These are phyloP conservation scores for Elephantulus edwardii DNA, from an alignment of 2,113 vertebrate species.

Conservation along the genomic window DNA sequence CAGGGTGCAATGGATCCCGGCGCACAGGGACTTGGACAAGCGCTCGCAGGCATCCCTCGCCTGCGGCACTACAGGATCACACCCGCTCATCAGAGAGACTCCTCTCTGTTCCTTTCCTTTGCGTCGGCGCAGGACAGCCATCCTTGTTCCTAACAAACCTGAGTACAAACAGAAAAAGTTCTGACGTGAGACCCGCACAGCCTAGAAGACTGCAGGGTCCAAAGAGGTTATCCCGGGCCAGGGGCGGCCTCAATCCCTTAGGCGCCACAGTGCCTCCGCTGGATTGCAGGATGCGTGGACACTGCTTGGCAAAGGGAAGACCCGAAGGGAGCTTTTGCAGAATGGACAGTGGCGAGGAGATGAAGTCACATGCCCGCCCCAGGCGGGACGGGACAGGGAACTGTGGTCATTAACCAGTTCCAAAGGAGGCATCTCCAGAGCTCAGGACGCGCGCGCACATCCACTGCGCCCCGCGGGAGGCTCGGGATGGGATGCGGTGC, in stretches of 20 bases:
- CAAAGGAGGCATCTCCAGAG: not conserved
- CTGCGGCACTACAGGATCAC: not conserved
- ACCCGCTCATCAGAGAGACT: not conserved
- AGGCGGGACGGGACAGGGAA: not conserved
- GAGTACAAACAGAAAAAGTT: constrained; percentile 21
- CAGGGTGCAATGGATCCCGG: not conserved
- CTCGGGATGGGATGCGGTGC: not conserved
- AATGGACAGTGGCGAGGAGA: not conserved
- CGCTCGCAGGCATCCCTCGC: not conserved
- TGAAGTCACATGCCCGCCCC: not conserved
- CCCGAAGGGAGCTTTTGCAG: not conserved
- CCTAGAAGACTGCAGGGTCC: not conserved
- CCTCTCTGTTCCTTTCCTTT: not conserved
- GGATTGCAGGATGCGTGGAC: not conserved
- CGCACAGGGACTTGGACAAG: not conserved
- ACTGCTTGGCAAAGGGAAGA: not conserved
- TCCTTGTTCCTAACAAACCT: not conserved
- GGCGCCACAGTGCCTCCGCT: not conserved
- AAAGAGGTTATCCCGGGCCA: not conserved
- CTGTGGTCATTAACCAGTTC: not conserved
- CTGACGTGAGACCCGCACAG: not conserved
- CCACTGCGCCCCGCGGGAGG: not conserved
- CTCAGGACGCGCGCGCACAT: not conserved
- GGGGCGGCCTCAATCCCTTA: not conserved
- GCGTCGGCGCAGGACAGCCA: not conserved